phyloP scores from a whole-genome alignment of 2,888 invertebrate genomes.

The Tupiocoris notatus region DNA sequence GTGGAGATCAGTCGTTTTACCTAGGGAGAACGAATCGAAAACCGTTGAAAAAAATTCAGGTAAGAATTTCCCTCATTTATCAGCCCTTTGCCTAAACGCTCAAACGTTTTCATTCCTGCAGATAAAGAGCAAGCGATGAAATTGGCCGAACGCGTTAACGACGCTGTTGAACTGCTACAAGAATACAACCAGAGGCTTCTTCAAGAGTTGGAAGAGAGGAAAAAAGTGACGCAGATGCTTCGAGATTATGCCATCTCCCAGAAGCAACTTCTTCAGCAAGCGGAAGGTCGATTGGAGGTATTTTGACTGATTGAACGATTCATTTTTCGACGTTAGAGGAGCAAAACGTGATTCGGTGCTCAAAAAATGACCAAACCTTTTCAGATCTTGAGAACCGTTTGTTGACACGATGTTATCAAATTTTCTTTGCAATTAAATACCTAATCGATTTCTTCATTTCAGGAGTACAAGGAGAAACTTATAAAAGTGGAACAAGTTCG shows the following conservation, averaged over 20 bases:
- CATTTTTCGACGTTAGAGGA: no score
- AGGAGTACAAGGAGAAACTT: conserved; percentile 91
- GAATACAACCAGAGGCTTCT: conserved; percentile 86
- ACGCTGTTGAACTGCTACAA: conserved; percentile 79
- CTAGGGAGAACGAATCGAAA: no score
- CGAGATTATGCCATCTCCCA: conserved; percentile 85
- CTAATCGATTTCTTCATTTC: conserved; percentile 50
- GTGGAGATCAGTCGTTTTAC: no score
- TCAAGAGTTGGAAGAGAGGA: conserved; percentile 85
- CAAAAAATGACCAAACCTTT: no score
- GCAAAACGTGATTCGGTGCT: no score
- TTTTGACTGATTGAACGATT: no score
- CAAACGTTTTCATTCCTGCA: conserved; percentile 53
- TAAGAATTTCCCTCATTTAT: no score
- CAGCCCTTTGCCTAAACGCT: no score
- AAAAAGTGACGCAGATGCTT: conserved; percentile 81
- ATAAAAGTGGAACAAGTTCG: conserved; percentile 82
- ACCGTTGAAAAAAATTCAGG: no score
- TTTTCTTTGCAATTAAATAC: no score
- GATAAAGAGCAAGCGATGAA: conserved; percentile 78
- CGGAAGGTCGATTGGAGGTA: conserved; percentile 85
- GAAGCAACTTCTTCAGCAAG: conserved; percentile 78
- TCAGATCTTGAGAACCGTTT: no score
- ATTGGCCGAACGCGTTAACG: conserved; percentile 78
- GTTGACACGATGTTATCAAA: no score